Evolutionary conservation across 2,797 vertebrate species (phyloP).

Genomic region (Triplophysa bombifrons): DNA sequence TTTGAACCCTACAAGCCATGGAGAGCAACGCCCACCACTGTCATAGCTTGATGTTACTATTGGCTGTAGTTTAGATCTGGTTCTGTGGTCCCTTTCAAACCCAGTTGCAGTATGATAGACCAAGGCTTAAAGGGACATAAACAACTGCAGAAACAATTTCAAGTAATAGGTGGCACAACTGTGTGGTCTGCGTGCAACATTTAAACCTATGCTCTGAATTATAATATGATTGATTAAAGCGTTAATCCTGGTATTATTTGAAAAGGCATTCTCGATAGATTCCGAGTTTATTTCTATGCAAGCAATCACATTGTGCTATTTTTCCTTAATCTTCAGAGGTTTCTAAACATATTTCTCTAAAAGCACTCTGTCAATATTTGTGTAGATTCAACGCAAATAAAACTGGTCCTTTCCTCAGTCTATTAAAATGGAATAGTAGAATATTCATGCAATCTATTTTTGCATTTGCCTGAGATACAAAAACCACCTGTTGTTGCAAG

Average conservation of each 20-base stretch:
- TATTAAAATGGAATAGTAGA: conserved; percentile 25
- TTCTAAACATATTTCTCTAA: conserved; percentile 36
- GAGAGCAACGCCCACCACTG: conserved; percentile 29
- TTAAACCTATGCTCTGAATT: not conserved
- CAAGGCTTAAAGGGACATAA: conserved; percentile 44
- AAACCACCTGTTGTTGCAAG: conserved; percentile 52
- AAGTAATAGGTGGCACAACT: conserved; percentile 14
- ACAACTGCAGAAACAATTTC: conserved; percentile 30
- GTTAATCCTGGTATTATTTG: conserved; percentile 13
- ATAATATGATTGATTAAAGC: not conserved
- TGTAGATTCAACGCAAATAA: conserved; percentile 34
- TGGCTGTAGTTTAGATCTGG: conserved; percentile 24
- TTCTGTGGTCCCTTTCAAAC: conserved; percentile 43
- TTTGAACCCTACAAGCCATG: conserved; percentile 6
- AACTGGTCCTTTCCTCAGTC: conserved; percentile 34
- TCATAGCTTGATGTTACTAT: conserved; percentile 39
- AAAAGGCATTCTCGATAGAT: not conserved
- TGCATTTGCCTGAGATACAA: conserved; percentile 42
- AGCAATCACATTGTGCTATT: conserved; percentile 18
- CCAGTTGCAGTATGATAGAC: conserved; percentile 36
- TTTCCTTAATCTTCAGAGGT: conserved; percentile 15
- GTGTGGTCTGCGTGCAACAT: conserved; percentile 9
- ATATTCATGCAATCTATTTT: conserved; percentile 49
- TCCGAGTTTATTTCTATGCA: conserved; percentile 15
- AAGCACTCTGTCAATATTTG: conserved; percentile 43